Conservation (phyloP, 2,888 invertebrate genomes). For the Clunio marinus region DNA sequence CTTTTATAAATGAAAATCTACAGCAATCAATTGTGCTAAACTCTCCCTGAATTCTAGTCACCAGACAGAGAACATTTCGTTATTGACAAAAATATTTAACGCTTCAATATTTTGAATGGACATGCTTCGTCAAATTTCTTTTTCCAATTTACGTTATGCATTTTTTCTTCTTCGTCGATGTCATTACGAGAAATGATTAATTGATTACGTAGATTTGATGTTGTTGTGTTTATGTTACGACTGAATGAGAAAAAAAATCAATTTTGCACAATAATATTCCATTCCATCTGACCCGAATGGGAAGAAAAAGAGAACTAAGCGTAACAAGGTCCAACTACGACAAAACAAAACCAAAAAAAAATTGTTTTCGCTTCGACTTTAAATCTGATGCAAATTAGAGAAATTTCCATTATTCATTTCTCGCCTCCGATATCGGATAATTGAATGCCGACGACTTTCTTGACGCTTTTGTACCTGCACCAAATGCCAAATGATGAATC, state of each 20-base stretch:
- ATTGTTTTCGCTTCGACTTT: no score
- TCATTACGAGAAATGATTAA: conserved; percentile 35
- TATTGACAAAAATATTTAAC: conserved; percentile 29
- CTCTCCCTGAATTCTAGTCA: not conserved
- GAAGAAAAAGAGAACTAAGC: no score
- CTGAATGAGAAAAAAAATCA: not conserved
- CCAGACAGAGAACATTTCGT: not conserved
- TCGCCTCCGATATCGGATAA: no score
- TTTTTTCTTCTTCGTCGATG: conserved; percentile 4
- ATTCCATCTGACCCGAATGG: no score
- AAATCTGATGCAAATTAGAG: no score
- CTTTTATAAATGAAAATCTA: conserved; percentile 34
- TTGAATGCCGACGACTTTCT: no score
- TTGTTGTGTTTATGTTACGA: not conserved
- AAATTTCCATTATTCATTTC: no score
- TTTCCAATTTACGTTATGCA: conserved; percentile 14
- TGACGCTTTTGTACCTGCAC: conserved; percentile 3
- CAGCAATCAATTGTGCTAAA: conserved; percentile 20
- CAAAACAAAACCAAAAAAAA: no score
- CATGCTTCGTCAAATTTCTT: conserved; percentile 26
- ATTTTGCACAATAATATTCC: conserved; percentile 23
- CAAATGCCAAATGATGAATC: not conserved
- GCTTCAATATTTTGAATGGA: conserved; percentile 25
- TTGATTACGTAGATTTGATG: conserved; percentile 1
- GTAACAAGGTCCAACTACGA: no score